Evolutionary conservation across 2,113 vertebrate genomes (phyloP).

Genomic region (Spheniscus mendiculus): DNA sequence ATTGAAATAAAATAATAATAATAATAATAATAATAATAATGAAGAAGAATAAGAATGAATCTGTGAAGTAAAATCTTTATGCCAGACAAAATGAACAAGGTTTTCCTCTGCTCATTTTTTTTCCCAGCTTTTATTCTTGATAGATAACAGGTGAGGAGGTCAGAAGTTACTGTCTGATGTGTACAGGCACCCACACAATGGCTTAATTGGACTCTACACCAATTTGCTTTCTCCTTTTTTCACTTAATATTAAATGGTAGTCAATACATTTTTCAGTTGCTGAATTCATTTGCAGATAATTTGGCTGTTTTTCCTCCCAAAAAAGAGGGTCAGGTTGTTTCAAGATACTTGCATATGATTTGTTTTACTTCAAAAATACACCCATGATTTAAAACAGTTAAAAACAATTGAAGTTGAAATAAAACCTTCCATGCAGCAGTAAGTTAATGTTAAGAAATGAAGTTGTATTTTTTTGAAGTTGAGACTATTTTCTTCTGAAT

Average conservation of each 20-base stretch:
- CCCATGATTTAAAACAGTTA: neutral
- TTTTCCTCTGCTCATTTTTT: rapidly evolving
- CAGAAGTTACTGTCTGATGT: neutral
- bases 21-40: too few relatives aligned
- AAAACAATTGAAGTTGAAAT: neutral
- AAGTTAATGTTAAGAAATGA: neutral
- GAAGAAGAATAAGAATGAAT: neutral
- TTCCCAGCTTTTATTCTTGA: rapidly evolving
- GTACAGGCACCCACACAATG: neutral
- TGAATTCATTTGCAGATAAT: neutral
- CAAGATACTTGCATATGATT: neutral
- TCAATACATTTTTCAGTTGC: neutral
- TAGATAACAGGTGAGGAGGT: neutral
- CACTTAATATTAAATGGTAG: neutral
- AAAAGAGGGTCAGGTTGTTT: rapidly evolving
- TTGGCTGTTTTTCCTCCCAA: neutral
- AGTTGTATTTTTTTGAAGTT: neutral
- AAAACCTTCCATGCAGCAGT: neutral
- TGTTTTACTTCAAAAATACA: neutral
- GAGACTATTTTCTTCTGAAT: neutral
- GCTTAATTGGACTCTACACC: neutral
- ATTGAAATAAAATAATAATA: too few relatives aligned
- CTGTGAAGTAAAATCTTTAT: neutral
- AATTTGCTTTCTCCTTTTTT: neutral
- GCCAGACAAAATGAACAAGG: neutral